Base-by-base conservation (phyloP, 1,140 invertebrate species). In the Medauroidea extradentata region DNA sequence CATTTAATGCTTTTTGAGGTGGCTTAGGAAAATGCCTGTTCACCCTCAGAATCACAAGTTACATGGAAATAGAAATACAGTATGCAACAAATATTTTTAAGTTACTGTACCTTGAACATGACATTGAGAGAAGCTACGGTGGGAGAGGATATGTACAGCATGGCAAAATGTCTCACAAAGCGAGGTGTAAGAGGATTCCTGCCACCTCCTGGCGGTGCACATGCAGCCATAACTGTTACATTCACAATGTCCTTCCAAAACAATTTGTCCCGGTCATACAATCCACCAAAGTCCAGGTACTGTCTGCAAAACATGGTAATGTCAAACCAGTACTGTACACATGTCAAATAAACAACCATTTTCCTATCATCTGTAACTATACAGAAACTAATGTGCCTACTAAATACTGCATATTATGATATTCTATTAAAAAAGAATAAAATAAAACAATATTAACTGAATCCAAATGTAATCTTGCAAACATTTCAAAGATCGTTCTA, bases 191-290 rank as follows among this genome's bases (percentile, higher is more conserved):
- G 75, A 0, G 87, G 84, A 72, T 94, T 94, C 55, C 92, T 79
- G 1, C 91, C 91, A 14, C 93, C 92, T 16, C 92, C 92, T 2
- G 92, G 91, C 19, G 91, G 92, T 1, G 90, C 92, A 80, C 93
- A 95, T 3, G 89, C 91, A 29, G 82, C 83, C 8, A 83, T 80
- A 23, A 95, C 70, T n/a, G 93, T 86, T 18, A 94, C 85, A 69
- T 95, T 90, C 51, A 87, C 71, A n/a, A 96, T 83, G 23, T 85
- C 81, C 70, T 92, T 93, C 91, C 91, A 94, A 70, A 85, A 91
- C 29, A 94, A 68, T 70, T 91, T 93, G 39, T 91, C 87, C 53
- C 90, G 80, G 65, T 94, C 92, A 67, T 92, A 94, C 27, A 94
- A 78, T 2, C 91, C 92, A 53, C 83, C 81, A 66, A 88, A 91